Conservation (phyloP, 2,797 vertebrate species). For the Rousettus madagascariensis region DNA sequence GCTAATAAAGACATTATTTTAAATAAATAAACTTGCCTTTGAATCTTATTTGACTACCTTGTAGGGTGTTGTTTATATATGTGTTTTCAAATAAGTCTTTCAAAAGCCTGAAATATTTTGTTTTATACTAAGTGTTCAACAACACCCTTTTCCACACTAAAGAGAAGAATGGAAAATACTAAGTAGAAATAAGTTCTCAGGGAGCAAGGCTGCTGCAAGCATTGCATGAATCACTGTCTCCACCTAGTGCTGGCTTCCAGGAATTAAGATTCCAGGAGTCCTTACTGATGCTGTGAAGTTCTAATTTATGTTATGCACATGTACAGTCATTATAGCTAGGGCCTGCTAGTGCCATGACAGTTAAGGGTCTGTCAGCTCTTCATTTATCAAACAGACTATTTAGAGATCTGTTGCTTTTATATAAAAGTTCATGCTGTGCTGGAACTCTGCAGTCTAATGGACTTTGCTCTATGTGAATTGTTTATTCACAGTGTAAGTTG, state of each 20-base stretch:
- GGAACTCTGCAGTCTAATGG: conserved; percentile 54
- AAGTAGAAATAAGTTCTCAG: neutral
- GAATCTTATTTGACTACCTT: neutral
- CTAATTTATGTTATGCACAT: neutral
- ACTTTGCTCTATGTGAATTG: conserved; percentile 60
- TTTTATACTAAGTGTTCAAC: conserved; percentile 46
- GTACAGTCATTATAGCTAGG: conserved; percentile 21
- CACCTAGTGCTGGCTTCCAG: conserved; percentile 83
- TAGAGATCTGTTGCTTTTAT: conserved; percentile 63
- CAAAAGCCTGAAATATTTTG: conserved; percentile 29
- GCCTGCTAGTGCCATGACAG: conserved; percentile 41
- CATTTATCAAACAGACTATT: conserved; percentile 64
- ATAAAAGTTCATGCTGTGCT: conserved; percentile 59
- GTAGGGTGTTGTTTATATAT: neutral
- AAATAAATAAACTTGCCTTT: conserved; percentile 3
- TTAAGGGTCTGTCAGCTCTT: conserved; percentile 58
- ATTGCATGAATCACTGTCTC: conserved; percentile 81
- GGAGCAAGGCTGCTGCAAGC: neutral
- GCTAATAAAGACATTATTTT: neutral
- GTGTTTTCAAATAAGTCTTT: conserved; percentile 17
- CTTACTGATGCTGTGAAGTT: neutral
- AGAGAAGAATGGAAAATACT: neutral
- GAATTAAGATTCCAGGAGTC: conserved; percentile 41
- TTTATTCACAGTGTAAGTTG: conserved; percentile 64
- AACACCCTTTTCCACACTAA: neutral